Conservation (phyloP, 2,113 vertebrate species). For the Saccopteryx bilineata region DNA sequence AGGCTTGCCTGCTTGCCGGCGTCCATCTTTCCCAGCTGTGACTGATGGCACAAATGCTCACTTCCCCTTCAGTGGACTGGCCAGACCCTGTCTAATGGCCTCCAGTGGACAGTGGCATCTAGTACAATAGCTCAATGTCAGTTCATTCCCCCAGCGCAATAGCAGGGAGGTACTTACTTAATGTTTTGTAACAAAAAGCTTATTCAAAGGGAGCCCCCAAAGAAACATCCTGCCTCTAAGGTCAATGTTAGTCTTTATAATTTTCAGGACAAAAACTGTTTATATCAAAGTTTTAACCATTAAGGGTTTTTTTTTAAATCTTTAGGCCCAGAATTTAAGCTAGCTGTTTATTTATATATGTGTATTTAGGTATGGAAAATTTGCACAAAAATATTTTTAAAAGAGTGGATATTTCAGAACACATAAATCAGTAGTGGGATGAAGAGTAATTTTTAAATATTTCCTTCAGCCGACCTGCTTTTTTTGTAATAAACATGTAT, state of each 20-base stretch:
- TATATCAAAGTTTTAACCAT: constrained; percentile 52
- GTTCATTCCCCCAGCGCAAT: constrained; percentile 8
- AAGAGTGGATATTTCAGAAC: constrained; percentile 50
- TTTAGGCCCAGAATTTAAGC: constrained; percentile 8
- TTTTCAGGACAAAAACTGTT: constrained; percentile 61
- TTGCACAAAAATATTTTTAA: not conserved
- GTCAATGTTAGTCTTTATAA: not conserved
- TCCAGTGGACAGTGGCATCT: not conserved
- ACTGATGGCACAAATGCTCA: not conserved
- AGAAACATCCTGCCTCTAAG: constrained; percentile 55
- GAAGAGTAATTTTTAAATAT: constrained; percentile 17
- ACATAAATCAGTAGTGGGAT: not conserved
- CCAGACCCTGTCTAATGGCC: not conserved
- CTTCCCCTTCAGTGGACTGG: not conserved
- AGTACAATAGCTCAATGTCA: not conserved
- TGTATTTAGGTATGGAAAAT: not conserved
- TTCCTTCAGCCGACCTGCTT: constrained; percentile 16
- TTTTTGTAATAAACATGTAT: constrained; percentile 36
- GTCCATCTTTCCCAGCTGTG: not conserved
- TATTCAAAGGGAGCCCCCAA: constrained; percentile 68
- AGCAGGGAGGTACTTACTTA: constrained; percentile 56
- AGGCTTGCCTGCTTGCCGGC: not conserved
- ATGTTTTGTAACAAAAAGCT: constrained; percentile 68
- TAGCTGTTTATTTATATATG: not conserved
- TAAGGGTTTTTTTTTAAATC: not conserved